These are phyloP conservation scores for Menura novaehollandiae DNA, from an alignment of 2,113 vertebrate genomes.

Conservation along the genomic window DNA sequence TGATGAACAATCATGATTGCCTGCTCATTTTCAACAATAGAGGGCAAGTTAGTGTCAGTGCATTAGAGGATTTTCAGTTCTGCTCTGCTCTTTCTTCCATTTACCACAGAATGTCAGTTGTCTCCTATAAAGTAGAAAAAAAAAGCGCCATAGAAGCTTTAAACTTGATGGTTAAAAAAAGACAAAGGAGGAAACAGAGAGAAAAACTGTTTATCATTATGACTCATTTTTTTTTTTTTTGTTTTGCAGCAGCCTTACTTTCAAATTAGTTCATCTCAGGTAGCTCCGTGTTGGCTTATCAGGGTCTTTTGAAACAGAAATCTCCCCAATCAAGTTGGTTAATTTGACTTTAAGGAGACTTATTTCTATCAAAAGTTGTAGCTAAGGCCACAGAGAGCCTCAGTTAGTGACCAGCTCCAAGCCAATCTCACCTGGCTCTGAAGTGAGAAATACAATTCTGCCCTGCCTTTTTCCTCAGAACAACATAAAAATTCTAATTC, in stretches of 20 bases:
- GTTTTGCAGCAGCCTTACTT: constrained; percentile 57
- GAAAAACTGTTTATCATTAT: constrained; percentile 73
- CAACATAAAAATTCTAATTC: constrained; percentile 62
- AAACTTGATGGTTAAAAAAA: constrained; percentile 89
- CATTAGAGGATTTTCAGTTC: constrained; percentile 92
- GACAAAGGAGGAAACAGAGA: constrained; percentile 72
- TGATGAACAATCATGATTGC: constrained; percentile 98
- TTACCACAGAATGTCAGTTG: constrained; percentile 97
- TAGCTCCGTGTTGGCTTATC: constrained; percentile 33
- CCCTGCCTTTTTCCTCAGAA: neutral
- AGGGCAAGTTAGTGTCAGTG: constrained; percentile 97
- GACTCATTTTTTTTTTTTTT: constrained; percentile 35
- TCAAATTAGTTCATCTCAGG: constrained; percentile 66
- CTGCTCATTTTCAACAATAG: constrained; percentile 98
- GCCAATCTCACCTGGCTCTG: neutral
- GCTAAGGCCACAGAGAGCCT: neutral
- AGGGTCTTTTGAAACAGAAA: constrained; percentile 2
- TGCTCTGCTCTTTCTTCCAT: constrained; percentile 89
- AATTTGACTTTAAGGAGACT: neutral
- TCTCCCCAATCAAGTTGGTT: neutral
- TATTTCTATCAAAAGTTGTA: constrained; percentile 6
- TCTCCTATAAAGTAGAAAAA: constrained; percentile 86
- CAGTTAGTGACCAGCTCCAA: neutral
- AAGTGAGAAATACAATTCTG: neutral
- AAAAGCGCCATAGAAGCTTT: constrained; percentile 83